Evolutionary conservation across 2,888 invertebrate genomes (phyloP).

Genomic region (Gymnocheta viridis): DNA sequence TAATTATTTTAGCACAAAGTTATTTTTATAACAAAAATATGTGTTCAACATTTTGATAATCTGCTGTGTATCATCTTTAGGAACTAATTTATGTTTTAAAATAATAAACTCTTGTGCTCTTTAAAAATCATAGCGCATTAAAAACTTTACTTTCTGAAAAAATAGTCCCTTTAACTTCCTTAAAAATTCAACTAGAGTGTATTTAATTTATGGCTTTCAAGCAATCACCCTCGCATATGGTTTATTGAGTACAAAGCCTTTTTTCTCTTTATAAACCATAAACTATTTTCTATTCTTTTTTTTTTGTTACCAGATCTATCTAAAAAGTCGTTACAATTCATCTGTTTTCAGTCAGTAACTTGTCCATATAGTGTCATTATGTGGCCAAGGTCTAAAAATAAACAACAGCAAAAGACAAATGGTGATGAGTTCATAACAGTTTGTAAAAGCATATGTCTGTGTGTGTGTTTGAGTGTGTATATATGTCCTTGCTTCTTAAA

Average conservation of each 20-base stretch:
- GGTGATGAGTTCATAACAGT: slow-evolving; percentile 28
- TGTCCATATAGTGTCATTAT: slow-evolving; percentile 73
- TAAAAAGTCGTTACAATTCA: slow-evolving; percentile 53
- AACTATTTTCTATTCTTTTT: background rate
- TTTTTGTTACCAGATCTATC: background rate
- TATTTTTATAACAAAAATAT: too few relatives aligned
- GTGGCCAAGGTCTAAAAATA: slow-evolving; percentile 70
- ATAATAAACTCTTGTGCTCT: too few relatives aligned
- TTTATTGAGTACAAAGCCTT: background rate
- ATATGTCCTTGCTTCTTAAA: background rate
- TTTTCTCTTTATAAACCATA: slow-evolving; percentile 1
- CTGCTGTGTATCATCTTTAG: too few relatives aligned
- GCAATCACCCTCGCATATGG: background rate
- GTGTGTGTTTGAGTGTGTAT: background rate
- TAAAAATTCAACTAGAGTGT: too few relatives aligned
- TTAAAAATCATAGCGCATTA: too few relatives aligned
- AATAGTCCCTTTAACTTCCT: too few relatives aligned
- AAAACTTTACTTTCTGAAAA: too few relatives aligned
- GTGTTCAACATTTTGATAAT: too few relatives aligned
- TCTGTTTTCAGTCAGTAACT: slow-evolving; percentile 65
- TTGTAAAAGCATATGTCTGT: too few relatives aligned
- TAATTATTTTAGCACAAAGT: too few relatives aligned
- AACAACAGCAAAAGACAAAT: slow-evolving; percentile 38
- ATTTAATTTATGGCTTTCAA: too few relatives aligned
- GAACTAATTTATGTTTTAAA: too few relatives aligned